phyloP scores from a whole-genome alignment of 2,797 vertebrate species.

The Phrynocephalus guinanensis region DNA sequence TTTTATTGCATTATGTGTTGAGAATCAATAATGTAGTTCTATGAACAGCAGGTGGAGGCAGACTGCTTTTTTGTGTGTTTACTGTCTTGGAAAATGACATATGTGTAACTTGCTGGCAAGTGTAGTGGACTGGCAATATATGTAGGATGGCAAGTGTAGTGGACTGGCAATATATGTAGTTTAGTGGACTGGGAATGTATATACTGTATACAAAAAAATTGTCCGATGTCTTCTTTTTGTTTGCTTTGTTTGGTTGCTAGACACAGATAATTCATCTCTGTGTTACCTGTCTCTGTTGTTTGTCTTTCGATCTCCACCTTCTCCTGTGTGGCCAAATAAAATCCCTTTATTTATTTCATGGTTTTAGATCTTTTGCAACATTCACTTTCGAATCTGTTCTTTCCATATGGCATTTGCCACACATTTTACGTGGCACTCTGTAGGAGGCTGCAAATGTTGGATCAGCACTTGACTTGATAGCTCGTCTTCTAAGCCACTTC shows the following conservation, averaged over 20 bases:
- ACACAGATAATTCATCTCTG: conserved; percentile 35
- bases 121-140: too few species aligned
- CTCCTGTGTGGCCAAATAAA: conserved; percentile 36
- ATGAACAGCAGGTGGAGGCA: background rate
- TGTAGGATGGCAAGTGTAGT: background rate
- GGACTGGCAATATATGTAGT: background rate
- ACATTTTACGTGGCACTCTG: conserved; percentile 13
- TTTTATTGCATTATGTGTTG: conserved; percentile 27
- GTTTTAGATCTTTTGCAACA: background rate
- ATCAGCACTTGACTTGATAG: conserved; percentile 9
- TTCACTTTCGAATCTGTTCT: conserved; percentile 24
- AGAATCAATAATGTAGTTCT: conserved; percentile 25
- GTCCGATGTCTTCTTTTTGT: conserved; percentile 25
- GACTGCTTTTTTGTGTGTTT: conserved; percentile 24
- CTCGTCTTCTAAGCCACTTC: background rate
- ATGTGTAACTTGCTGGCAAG: conserved; percentile 26
- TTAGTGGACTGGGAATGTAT: background rate
- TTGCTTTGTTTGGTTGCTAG: conserved; percentile 40
- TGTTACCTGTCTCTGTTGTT: conserved; percentile 54
- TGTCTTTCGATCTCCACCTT: conserved; percentile 58
- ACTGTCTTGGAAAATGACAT: conserved; percentile 33
- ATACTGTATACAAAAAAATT: too few species aligned
- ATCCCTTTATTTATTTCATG: conserved; percentile 33
- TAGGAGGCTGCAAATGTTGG: conserved; percentile 19
- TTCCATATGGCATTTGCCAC: conserved; percentile 24